These are phyloP conservation scores for Itoplectis maculator DNA, from an alignment of 2,888 invertebrate genomes.

Conservation along the genomic window DNA sequence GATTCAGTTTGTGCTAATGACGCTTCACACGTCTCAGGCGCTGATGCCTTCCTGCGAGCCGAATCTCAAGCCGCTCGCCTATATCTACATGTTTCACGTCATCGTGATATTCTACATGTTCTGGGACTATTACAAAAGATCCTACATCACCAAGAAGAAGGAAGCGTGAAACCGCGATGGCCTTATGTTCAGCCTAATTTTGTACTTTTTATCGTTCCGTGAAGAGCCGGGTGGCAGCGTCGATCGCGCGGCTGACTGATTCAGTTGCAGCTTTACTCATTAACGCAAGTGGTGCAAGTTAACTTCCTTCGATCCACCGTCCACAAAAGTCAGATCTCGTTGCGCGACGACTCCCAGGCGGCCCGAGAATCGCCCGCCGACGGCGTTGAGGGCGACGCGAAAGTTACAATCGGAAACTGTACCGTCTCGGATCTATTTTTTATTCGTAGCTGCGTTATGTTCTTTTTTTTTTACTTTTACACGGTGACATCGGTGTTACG, in stretches of 20 bases:
- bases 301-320: constrained; percentile 40
- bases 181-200: constrained; percentile 61
- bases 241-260: constrained; percentile 56
- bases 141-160: constrained; percentile 84
- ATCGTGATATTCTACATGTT: constrained; percentile 90
- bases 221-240: constrained; percentile 54
- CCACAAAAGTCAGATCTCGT: constrained; percentile 15
- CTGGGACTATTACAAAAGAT: constrained; percentile 88
- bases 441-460: neutral
- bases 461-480: constrained; percentile 28
- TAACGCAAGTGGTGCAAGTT: constrained; percentile 38
- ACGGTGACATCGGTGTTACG: neutral
- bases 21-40: constrained; percentile 86
- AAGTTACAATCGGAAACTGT: neutral
- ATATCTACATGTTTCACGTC: constrained; percentile 88
- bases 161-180: constrained; percentile 70
- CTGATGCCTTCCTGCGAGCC: constrained; percentile 87
- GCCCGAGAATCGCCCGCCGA: neutral
- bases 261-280: constrained; percentile 46
- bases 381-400: no score
- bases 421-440: neutral
- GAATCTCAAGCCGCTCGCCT: constrained; percentile 85
- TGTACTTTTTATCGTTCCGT: constrained; percentile 60
- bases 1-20: constrained; percentile 89
- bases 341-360: neutral